These are phyloP conservation scores for western clawed frog (Xenopus tropicalis) DNA, from an alignment of 2,113 vertebrate species.

Conservation along the genomic window DNA sequence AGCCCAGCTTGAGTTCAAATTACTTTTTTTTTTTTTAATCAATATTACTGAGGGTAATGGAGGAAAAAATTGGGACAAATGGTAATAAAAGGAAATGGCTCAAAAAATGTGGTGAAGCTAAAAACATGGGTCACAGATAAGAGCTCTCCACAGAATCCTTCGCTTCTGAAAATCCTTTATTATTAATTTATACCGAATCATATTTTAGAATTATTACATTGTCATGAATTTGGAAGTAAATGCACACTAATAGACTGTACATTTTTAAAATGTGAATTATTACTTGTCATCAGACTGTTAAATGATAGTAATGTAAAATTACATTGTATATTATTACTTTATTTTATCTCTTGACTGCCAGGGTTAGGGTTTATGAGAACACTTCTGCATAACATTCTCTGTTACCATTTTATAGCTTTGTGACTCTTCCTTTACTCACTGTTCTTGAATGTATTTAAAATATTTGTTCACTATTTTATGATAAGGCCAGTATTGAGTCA, in stretches of 20 bases:
- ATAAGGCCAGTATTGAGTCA: neutral
- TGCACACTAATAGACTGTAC: neutral
- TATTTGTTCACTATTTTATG: neutral
- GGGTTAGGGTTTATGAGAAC: slow-evolving; percentile 2
- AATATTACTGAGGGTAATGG: too few species aligned
- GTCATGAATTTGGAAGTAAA: neutral
- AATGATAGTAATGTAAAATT: neutral
- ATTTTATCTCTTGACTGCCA: slow-evolving; percentile 3
- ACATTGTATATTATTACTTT: slow-evolving; percentile 1
- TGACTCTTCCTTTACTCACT: too few species aligned
- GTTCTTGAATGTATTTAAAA: neutral
- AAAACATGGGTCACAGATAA: too few species aligned
- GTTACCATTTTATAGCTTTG: neutral
- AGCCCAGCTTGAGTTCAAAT: too few species aligned
- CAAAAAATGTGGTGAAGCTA: too few species aligned
- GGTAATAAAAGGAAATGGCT: too few species aligned
- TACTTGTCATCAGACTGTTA: neutral
- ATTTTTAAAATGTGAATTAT: neutral
- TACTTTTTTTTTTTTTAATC: too few species aligned
- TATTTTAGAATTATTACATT: slow-evolving; percentile 5
- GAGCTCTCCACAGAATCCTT: too few species aligned
- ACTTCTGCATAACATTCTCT: neutral
- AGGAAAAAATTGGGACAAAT: too few species aligned
- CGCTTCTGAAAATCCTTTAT: neutral
- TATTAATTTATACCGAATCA: neutral